A percentile compares a stretch with the other conserved stretches of the same genome.
These are phyloP conservation scores for Callitettix versicolor DNA, from an alignment of 1,140 invertebrate genomes.

Conservation along the genomic window DNA sequence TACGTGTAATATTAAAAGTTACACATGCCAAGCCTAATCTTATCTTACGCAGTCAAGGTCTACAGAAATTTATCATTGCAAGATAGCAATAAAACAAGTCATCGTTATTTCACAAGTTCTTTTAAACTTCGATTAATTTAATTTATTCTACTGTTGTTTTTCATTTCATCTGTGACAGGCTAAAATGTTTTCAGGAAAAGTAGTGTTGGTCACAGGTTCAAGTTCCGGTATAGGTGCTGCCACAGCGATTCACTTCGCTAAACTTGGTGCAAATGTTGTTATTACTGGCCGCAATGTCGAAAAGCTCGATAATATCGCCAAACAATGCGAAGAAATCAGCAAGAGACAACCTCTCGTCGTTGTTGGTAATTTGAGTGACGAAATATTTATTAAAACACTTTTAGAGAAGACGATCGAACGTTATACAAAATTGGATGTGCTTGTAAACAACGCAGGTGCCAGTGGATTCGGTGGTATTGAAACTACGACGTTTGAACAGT, in stretches of 20 bases:
- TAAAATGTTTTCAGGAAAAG: too few relatives aligned
- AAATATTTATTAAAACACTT: slow-evolving; percentile 58
- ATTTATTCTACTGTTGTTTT: too few relatives aligned
- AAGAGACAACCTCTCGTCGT: slow-evolving; percentile 36
- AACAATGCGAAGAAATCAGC: slow-evolving; percentile 26
- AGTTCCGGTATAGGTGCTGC: too few relatives aligned
- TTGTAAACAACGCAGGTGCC: slow-evolving; percentile 83
- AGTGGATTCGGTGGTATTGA: slow-evolving; percentile 72
- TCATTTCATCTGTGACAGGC: too few relatives aligned
- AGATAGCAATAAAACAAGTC: too few relatives aligned
- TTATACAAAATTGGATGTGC: slow-evolving; percentile 60
- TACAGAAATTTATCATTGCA: too few relatives aligned
- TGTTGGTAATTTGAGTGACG: slow-evolving; percentile 61
- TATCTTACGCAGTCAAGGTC: too few relatives aligned
- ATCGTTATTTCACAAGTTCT: too few relatives aligned
- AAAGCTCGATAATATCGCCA: slow-evolving; percentile 31
- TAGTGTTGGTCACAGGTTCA: too few relatives aligned
- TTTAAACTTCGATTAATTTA: too few relatives aligned
- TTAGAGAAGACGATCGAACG: slow-evolving; percentile 55
- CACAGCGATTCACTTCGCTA: slow-evolving; percentile 7
- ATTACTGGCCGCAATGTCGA: slow-evolving; percentile 20
- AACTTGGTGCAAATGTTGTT: slow-evolving; percentile 10
- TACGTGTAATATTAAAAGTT: too few relatives aligned
- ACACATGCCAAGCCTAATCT: too few relatives aligned
- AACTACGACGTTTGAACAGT: slow-evolving; percentile 68